Base-by-base conservation (phyloP, 2,113 vertebrate species). In the Corydoras maculifer region DNA sequence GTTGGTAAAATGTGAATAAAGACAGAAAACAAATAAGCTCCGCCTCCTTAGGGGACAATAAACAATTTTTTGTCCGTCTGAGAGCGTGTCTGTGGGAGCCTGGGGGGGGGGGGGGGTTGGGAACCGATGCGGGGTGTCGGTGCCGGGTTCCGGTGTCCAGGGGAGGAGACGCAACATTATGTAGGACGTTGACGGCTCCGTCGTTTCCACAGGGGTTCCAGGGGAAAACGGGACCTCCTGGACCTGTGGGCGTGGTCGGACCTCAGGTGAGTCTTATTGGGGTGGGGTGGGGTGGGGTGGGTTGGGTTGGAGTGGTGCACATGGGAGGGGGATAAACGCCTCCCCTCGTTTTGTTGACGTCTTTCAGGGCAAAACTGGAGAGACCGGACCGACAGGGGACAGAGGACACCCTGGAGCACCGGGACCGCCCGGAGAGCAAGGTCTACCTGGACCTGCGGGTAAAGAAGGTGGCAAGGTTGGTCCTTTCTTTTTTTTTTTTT, bases 321-420 rank as follows among this genome's bases (percentile, higher is more conserved):
- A 43, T 43, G 35, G 35, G 35, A 43, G 35, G 7, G 35, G 35
- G 35, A 43, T 58, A 25, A 31, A 43, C 13, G 12, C 32, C 11
- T 58, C 30, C n/a, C 6, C 4, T 2, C 14, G 10, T n/a, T 64
- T 51, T 6, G 61, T 3, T 72, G 62, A 18, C 68, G 15, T 14
- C 31, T 68, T 58, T 68, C 62, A 97, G 94, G 95, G 95, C 11
- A 94, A 94, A 80, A 85, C 82, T 4, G 95, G 95, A 1, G 94
- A 96, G 65, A 91, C 88, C 0, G 95, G 94, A 0, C 89, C 92
- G 3, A 82, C 89, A 32, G 95, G 95, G 7, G 94, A 98, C 18
- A 86, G 94, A 85, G 94, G 94, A 0, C 93, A 94, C 50, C 94
- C 95, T 2, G 95, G 95, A 0, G 81, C 95, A 8, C 94, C 94